A percentile compares a stretch with the other conserved stretches of the same genome.
Conservation (phyloP, 2,888 invertebrate genomes). For the Trissolcus japonicus region DNA sequence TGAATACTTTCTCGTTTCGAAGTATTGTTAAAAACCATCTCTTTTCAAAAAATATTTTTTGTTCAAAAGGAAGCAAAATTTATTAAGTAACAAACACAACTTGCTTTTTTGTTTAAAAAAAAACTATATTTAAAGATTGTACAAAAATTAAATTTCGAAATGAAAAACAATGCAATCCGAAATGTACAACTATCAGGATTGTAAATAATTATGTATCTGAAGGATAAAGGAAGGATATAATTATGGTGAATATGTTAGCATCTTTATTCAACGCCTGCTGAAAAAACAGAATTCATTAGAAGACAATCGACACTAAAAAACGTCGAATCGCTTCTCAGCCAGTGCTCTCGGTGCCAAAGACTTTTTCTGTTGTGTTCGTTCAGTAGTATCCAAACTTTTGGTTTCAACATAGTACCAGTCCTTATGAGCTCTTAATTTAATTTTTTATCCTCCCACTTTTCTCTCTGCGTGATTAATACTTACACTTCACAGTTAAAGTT, state of each 20-base stretch:
- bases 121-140: neutral
- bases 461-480: slow-evolving; percentile 32
- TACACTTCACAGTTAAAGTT: slow-evolving; percentile 23
- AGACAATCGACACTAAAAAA: slow-evolving; percentile 12
- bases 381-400: slow-evolving; percentile 22
- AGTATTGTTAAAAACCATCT: too few species aligned
- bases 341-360: slow-evolving; percentile 4
- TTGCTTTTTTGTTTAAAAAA: neutral
- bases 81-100: too few species aligned
- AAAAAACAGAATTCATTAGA: slow-evolving; percentile 50
- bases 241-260: slow-evolving; percentile 16
- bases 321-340: slow-evolving; percentile 49
- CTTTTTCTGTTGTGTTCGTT: slow-evolving; percentile 26
- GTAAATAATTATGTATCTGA: neutral
- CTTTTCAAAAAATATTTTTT: too few species aligned
- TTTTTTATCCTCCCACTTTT: neutral
- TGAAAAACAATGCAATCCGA: too few species aligned
- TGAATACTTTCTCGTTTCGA: too few species aligned
- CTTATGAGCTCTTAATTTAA: slow-evolving; percentile 35
- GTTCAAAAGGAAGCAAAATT: too few species aligned
- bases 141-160: too few species aligned
- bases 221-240: neutral
- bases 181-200: neutral
- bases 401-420: slow-evolving; percentile 40
- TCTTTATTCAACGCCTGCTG: slow-evolving; percentile 47